Evolutionary conservation across 2,113 vertebrate species (phyloP).

Genomic region (Eulacestoma nigropectus): DNA sequence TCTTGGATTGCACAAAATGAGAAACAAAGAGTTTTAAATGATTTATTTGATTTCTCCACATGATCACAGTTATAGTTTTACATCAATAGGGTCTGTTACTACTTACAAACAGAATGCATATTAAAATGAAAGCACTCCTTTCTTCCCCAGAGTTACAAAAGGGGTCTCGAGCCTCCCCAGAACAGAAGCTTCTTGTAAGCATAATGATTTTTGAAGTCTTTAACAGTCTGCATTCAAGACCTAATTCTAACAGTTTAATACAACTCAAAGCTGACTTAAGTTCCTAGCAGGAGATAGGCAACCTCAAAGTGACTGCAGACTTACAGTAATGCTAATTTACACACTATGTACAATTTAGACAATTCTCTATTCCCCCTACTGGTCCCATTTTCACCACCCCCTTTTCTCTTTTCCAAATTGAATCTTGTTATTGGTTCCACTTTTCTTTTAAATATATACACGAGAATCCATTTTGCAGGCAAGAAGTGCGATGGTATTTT

Average conservation of each 20-base stretch:
- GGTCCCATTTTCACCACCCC: constrained; percentile 39
- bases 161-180: constrained; percentile 72
- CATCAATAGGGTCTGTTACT: constrained; percentile 84
- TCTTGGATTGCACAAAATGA: constrained; percentile 53
- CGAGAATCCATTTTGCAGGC: constrained; percentile 72
- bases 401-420: constrained; percentile 43
- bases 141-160: constrained; percentile 75
- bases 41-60: constrained; percentile 91
- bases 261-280: constrained; percentile 71
- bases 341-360: constrained; percentile 79
- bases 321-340: constrained; percentile 74
- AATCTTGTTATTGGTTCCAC: constrained; percentile 49
- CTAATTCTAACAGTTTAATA: constrained; percentile 75
- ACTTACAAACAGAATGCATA: constrained; percentile 88
- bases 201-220: constrained; percentile 60
- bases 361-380: constrained; percentile 49
- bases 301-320: constrained; percentile 73
- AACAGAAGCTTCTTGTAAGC: constrained; percentile 72
- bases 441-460: constrained; percentile 74
- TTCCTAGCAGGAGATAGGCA: constrained; percentile 72
- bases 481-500: constrained; percentile 78
- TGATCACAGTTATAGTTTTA: constrained; percentile 92
- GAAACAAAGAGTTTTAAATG: constrained; percentile 70
- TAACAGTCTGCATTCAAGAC: constrained; percentile 74
- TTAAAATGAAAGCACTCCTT: constrained; percentile 83